Evolutionary conservation across 2,888 invertebrate species (phyloP), one percentile per base, ranked within the genome.

Genomic region (Salticus scenicus): DNA sequence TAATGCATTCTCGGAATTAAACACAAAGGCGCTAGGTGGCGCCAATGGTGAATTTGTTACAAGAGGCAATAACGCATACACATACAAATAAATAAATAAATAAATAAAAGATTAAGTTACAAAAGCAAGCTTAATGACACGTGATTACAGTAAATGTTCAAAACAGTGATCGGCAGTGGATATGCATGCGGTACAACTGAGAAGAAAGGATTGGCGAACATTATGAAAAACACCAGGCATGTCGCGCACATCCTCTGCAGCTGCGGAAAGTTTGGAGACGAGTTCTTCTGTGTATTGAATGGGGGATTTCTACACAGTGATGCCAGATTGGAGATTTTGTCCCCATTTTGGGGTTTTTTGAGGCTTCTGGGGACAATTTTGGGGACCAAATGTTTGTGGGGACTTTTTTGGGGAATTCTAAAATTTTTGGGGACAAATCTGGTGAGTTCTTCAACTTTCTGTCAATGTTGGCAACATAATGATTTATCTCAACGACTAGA

Each of bases 211-310:
- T 51, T 51, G 51, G 17, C 51, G 51, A 51, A 51, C 51, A 51
- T 51, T 51, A 5, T 51, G 51, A 51, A 51, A 51, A 5, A 51
- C 51, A 51, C 51, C 51, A 51, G 51, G 51, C 51, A 51, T 20
- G 17, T 51, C 5, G 51, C 51, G 51, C 5, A 51, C 51, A 8
- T 51, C 20, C 5, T 17, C 51, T 8, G 51, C 20, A 51, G 51
- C 20, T 5, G 51, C 7, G 8, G 51, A 51, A 51, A 51, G 5
- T 17, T 51, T 51, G 51, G 17, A 5, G 51, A 20, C 51, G 17
- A 51, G 20, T 51, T 51, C 51, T 14, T 51, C 51, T 51, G 51
- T 20, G 17, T 5, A 51, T 51, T 51, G 10, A 47, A 47, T 47
- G 47, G 47, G 17, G 2, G 47, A 12, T 2, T 47, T 17, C 7